phyloP scores from a whole-genome alignment of 2,113 vertebrate species.

The Megaptera novaeangliae region DNA sequence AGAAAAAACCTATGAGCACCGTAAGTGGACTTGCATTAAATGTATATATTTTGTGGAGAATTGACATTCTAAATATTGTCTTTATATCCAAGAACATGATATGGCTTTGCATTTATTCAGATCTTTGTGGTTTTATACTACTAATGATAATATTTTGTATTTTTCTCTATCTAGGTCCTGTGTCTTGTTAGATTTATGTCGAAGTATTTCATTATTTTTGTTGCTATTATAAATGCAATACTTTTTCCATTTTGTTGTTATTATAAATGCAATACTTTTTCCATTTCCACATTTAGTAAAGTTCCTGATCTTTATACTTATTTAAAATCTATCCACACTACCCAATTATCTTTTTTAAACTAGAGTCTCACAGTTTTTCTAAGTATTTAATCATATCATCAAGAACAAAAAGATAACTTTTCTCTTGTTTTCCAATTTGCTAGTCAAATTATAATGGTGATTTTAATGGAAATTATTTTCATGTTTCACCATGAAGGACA shows the following conservation, averaged over 20 bases:
- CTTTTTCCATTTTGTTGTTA: not conserved
- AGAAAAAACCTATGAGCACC: not conserved
- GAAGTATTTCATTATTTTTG: not conserved
- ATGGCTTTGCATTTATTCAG: slow-evolving; percentile 14
- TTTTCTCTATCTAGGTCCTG: not conserved
- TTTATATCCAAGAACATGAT: not conserved
- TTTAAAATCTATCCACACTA: not conserved
- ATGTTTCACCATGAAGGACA: not conserved
- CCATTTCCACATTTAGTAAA: not conserved
- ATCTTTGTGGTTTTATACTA: not conserved
- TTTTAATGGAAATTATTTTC: not conserved
- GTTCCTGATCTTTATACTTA: not conserved
- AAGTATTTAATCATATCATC: not conserved
- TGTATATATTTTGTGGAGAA: not conserved
- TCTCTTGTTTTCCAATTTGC: not conserved
- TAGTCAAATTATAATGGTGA: not conserved
- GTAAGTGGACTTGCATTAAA: not conserved
- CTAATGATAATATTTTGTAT: not conserved
- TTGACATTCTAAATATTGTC: not conserved
- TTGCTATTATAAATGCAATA: not conserved
- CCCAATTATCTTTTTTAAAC: not conserved
- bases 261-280: not conserved
- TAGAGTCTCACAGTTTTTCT: not conserved
- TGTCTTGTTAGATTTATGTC: not conserved
- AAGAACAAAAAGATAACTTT: not conserved